phyloP scores from a whole-genome alignment of 2,888 invertebrate genomes.

The Boloria selene region DNA sequence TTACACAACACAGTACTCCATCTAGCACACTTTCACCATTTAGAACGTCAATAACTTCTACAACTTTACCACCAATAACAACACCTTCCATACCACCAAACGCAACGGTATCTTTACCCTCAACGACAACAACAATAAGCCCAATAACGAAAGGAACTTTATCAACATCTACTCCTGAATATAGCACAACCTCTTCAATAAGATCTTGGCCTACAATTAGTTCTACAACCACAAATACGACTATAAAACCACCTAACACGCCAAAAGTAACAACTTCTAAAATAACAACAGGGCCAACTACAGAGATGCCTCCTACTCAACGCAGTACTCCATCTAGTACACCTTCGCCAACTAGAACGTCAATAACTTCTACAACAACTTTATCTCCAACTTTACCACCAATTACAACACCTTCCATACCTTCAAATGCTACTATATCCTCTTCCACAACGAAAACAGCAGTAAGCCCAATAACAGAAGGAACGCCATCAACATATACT shows the following conservation, averaged over 20 bases:
- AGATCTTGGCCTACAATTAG: not conserved
- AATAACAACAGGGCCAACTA: not conserved
- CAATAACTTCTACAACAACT: too few relatives aligned
- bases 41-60: too few relatives aligned
- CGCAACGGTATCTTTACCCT: not conserved
- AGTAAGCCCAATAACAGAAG: not conserved
- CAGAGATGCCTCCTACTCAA: not conserved
- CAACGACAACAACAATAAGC: not conserved
- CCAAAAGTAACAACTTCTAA: not conserved
- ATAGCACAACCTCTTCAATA: conserved; percentile 2
- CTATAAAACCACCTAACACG: not conserved
- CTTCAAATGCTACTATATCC: too few relatives aligned
- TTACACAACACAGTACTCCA: not conserved
- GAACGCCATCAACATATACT: not conserved
- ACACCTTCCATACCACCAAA: not conserved
- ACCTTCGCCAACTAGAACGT: not conserved
- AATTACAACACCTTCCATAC: too few relatives aligned
- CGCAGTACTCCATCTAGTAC: not conserved
- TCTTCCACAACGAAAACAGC: not conserved
- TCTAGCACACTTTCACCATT: too few relatives aligned
- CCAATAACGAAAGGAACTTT: not conserved
- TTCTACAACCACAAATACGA: not conserved
- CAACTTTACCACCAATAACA: too few relatives aligned
- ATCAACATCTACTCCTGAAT: not conserved
- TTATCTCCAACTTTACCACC: too few relatives aligned